These are phyloP conservation scores for Carcina quercana DNA, from an alignment of 2,888 invertebrate species.

Conservation along the genomic window DNA sequence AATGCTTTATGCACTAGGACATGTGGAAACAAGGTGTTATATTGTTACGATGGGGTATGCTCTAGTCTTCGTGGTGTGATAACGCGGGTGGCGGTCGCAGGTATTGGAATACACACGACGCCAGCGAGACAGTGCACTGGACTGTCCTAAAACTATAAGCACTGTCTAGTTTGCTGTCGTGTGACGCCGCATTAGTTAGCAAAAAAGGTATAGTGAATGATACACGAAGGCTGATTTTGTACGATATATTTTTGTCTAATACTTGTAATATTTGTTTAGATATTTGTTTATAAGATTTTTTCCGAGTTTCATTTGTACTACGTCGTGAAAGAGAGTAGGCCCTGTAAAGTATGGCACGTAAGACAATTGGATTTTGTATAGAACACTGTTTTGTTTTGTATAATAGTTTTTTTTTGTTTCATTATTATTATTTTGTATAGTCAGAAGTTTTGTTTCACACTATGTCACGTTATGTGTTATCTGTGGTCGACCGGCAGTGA, in stretches of 20 bases:
- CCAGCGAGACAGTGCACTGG: no score
- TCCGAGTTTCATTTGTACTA: background rate
- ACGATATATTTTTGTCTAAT: slow-evolving; percentile 23
- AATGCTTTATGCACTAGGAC: no score
- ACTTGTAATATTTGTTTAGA: slow-evolving; percentile 12
- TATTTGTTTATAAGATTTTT: slow-evolving; percentile 3
- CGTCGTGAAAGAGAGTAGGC: slow-evolving; percentile 4
- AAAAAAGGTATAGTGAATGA: slow-evolving; percentile 40
- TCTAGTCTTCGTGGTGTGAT: background rate
- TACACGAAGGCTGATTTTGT: slow-evolving; percentile 61
- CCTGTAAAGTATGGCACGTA: slow-evolving; percentile 20
- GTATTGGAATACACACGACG: no score
- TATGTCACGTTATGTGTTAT: slow-evolving; percentile 26
- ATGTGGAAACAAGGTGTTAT: no score
- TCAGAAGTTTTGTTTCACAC: slow-evolving; percentile 55
- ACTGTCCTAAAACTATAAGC: no score
- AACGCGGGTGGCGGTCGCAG: background rate
- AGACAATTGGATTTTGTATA: slow-evolving; percentile 32
- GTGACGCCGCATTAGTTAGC: no score
- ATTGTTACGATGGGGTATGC: slow-evolving; percentile 6
- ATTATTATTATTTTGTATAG: slow-evolving; percentile 48
- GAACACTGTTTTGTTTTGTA: slow-evolving; percentile 48
- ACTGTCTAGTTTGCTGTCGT: no score
- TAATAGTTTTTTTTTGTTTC: slow-evolving; percentile 45
- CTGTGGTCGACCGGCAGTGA: slow-evolving; percentile 10